Evolutionary conservation across 2,797 vertebrate genomes (phyloP), one percentile per base, ranked within the genome.

Genomic region (Clarias fuscus): DNA sequence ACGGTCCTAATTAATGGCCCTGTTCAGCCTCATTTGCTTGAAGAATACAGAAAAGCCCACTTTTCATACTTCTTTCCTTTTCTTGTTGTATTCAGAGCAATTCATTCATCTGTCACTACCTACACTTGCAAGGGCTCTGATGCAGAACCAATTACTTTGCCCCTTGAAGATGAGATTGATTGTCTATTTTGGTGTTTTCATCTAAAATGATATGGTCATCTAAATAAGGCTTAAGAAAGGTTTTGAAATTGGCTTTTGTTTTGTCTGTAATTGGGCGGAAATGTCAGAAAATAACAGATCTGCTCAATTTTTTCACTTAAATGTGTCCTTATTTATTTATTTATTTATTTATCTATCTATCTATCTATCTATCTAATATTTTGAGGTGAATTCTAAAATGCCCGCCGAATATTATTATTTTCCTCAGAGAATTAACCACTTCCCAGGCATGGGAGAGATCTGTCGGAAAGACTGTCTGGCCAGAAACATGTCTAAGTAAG

Each of bases 401-500:
- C 91, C 89, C 92, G 85, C 89, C 93, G 93, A 94, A 94, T 91
- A 93, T 94, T 94, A 94, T 96, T 95, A 93, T 95, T 94, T 92
- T 91, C 93, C 88, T 92, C 93, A 99, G 98, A 97, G 98, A 95
- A 99, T 99, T 96, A 99, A 99, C 96, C 98, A 99, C 96, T 99
- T 99, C 94, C 98, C 98, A 89, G 98, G 98, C 94, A 99, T 99
- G 98, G 98, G 98, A 14, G 98, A 99, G 95, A 99, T 99, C 94
- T 99, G 98, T 96, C 97, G 98, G 85, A 99, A 99, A 95, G 98
- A 99, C 96, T 99, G 98, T 93, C 95, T 99, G 85, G 98, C 98
- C 92, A 97, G 98, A 94, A 99, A 99, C 95, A 99, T 99, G 98
- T 97, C 97, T 91, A 99, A 99, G 98, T 99, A 97, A 97, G 96